Evolutionary conservation across 2,113 vertebrate species (phyloP).

Genomic region (Talpa occidentalis): DNA sequence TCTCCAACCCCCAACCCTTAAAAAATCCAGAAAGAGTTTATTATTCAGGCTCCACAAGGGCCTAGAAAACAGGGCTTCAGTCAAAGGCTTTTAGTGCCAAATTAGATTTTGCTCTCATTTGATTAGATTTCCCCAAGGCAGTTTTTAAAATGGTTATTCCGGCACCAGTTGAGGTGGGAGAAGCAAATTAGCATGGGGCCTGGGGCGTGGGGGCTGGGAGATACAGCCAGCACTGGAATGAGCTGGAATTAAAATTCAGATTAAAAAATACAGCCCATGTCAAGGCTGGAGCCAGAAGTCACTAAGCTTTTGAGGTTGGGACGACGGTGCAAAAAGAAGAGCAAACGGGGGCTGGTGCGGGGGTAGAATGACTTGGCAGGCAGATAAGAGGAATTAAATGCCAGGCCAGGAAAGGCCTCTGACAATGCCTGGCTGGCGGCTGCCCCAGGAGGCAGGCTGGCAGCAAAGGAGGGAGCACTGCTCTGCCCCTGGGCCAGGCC

Average conservation of each 20-base stretch:
- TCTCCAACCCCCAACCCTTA: not conserved
- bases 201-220: not conserved
- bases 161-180: constrained; percentile 62
- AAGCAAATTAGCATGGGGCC: constrained; percentile 61
- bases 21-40: constrained; percentile 19
- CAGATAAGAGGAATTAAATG: not conserved
- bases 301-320: not conserved
- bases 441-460: constrained; percentile 9
- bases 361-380: not conserved
- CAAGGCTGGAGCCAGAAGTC: not conserved
- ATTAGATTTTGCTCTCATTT: constrained; percentile 76
- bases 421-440: not conserved
- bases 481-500: not conserved
- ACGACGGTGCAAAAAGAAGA: not conserved
- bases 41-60: constrained; percentile 34
- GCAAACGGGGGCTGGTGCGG: not conserved
- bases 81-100: constrained; percentile 73
- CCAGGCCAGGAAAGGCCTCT: not conserved
- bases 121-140: constrained; percentile 75
- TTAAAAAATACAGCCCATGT: not conserved
- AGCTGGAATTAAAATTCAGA: constrained; percentile 50
- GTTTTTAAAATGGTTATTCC: constrained; percentile 70
- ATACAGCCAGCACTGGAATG: not conserved
- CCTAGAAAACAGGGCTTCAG: constrained; percentile 67
- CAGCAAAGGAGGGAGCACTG: fast-evolving